A percentile compares a stretch with the other conserved stretches of the same genome.
phyloP scores from a whole-genome alignment of 2,797 vertebrate species.

The Threskiornis aethiopicus region DNA sequence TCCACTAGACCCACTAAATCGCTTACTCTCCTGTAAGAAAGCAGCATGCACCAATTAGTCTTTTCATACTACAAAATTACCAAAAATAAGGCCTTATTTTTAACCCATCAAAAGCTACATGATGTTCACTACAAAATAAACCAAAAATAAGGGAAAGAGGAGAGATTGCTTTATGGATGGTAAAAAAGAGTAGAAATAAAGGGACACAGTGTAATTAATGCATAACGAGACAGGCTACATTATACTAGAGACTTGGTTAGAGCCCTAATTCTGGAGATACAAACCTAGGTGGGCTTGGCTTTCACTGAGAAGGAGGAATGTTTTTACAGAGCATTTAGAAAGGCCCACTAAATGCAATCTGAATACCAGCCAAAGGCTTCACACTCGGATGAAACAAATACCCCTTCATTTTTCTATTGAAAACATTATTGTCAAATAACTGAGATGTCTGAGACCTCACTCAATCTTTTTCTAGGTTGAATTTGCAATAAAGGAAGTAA shows the following conservation, averaged over 20 bases:
- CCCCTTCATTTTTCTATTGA: not conserved
- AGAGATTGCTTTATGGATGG: not conserved
- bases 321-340: not conserved
- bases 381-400: not conserved
- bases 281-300: not conserved
- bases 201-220: not conserved
- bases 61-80: not conserved
- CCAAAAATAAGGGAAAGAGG: fast-evolving
- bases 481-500: not conserved
- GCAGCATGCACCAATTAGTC: not conserved
- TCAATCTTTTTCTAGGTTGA: not conserved
- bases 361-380: not conserved
- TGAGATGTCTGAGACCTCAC: not conserved
- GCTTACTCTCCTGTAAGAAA: not conserved
- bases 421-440: not conserved
- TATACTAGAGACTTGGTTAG: not conserved
- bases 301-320: not conserved
- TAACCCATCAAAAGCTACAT: not conserved
- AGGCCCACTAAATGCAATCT: not conserved
- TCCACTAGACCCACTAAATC: not conserved
- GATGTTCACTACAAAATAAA: not conserved
- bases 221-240: not conserved
- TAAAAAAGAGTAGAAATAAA: not conserved
- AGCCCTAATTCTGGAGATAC: not conserved
- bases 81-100: not conserved